A percentile compares a stretch with the other conserved stretches of the same genome.
These are phyloP conservation scores for Podiceps cristatus DNA, from an alignment of 2,113 vertebrate species.

Conservation along the genomic window DNA sequence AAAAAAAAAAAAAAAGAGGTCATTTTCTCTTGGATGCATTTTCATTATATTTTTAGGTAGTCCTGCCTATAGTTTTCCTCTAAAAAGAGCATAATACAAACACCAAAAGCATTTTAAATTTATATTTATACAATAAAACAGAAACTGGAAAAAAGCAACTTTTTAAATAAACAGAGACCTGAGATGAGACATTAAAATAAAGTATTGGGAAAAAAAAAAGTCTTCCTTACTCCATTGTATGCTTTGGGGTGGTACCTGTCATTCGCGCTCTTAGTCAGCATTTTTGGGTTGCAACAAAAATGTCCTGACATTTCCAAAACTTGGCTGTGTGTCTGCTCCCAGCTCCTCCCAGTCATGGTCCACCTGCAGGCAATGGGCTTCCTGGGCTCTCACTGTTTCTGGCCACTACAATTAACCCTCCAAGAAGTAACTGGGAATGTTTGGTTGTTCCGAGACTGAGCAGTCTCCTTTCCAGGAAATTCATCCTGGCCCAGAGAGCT, in stretches of 20 bases:
- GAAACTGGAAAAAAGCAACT: neutral
- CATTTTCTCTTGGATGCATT: neutral
- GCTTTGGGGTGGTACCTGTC: neutral
- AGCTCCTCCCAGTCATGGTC: neutral
- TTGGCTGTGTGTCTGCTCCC: neutral
- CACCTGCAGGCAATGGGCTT: neutral
- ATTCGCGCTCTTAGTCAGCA: neutral
- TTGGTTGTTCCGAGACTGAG: neutral
- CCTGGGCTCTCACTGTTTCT: neutral
- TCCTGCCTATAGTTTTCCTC: neutral
- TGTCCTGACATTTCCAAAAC: neutral
- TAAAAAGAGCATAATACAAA: neutral
- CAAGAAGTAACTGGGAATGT: neutral
- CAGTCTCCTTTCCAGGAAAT: neutral
- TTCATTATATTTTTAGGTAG: neutral
- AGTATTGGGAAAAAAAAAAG: neutral
- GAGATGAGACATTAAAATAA: neutral
- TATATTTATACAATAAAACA: neutral
- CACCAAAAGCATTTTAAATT: neutral
- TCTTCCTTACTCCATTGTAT: neutral
- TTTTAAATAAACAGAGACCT: neutral
- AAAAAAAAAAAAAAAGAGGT: neutral
- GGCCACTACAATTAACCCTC: neutral
- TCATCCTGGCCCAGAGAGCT: neutral
- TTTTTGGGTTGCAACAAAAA: neutral